Conservation (phyloP, 2,888 invertebrate species). For the Drosophila nr. perissopoda region DNA sequence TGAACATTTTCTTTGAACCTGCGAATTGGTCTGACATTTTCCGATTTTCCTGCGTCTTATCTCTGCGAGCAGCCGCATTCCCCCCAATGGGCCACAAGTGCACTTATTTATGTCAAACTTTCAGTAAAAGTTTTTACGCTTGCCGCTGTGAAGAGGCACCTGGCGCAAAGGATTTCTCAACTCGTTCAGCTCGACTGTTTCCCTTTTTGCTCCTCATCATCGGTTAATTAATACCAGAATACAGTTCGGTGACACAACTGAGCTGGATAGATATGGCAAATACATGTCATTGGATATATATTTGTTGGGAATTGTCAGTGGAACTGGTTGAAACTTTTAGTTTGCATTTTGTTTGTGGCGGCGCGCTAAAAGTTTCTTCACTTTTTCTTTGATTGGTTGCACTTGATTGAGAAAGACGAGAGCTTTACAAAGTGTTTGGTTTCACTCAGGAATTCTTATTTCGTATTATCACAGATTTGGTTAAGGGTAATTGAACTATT, state of each 20-base stretch:
- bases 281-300: conserved; percentile 22
- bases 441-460: neutral
- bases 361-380: neutral
- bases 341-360: conserved; percentile 21
- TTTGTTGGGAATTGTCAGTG: conserved; percentile 35
- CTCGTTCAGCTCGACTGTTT: conserved; percentile 33
- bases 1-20: conserved; percentile 18
- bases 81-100: conserved; percentile 31
- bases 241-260: conserved; percentile 12
- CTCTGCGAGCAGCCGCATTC: conserved; percentile 11
- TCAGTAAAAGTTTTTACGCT: conserved; percentile 37
- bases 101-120: conserved; percentile 62
- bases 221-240: conserved; percentile 49
- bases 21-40: conserved; percentile 36
- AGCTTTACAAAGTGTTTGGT: neutral
- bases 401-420: neutral
- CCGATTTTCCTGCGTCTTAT: conserved; percentile 29
- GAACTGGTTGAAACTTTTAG: conserved; percentile 52
- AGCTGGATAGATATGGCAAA: conserved; percentile 2
- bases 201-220: neutral
- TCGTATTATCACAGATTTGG: neutral
- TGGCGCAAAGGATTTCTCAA: conserved; percentile 36
- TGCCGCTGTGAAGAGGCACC: conserved; percentile 31
- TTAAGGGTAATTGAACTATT: neutral
- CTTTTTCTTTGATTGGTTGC: neutral